These are phyloP conservation scores for Dendrolimus pini DNA, from an alignment of 2,888 invertebrate genomes.

Conservation along the genomic window DNA sequence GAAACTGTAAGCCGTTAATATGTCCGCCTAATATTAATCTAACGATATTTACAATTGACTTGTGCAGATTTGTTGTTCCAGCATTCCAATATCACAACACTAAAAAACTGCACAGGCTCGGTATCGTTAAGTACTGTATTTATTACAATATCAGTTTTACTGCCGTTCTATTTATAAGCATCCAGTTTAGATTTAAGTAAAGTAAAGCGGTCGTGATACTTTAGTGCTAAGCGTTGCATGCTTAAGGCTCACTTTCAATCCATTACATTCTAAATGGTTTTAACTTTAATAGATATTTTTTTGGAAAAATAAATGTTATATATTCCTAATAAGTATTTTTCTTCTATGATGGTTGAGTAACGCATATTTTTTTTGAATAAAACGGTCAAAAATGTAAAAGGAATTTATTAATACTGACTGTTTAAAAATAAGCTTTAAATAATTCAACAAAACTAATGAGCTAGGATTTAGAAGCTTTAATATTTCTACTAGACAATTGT, in stretches of 20 bases:
- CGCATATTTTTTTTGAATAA: too few species aligned
- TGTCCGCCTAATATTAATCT: neutral
- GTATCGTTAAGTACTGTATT: slow-evolving; percentile 23
- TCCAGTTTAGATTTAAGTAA: slow-evolving; percentile 30
- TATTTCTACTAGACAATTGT: too few species aligned
- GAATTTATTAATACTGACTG: too few species aligned
- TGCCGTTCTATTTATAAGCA: slow-evolving; percentile 34
- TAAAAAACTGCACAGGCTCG: slow-evolving; percentile 19
- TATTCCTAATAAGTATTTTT: too few species aligned
- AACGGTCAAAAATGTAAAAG: too few species aligned
- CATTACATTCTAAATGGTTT: too few species aligned
- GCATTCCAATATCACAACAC: slow-evolving; percentile 8
- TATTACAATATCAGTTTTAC: slow-evolving; percentile 30
- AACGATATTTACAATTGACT: neutral
- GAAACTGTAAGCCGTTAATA: neutral
- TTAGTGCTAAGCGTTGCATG: slow-evolving; percentile 18
- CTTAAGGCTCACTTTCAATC: slow-evolving; percentile 1
- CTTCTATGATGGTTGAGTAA: too few species aligned
- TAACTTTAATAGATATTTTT: too few species aligned
- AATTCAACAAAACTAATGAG: too few species aligned
- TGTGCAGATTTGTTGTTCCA: slow-evolving; percentile 5
- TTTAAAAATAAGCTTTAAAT: too few species aligned
- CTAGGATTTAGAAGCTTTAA: too few species aligned
- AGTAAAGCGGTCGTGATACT: slow-evolving; percentile 25
- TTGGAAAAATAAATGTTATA: too few species aligned